Evolutionary conservation across 2,888 invertebrate species (phyloP).

Genomic region (Dynastes tityus): DNA sequence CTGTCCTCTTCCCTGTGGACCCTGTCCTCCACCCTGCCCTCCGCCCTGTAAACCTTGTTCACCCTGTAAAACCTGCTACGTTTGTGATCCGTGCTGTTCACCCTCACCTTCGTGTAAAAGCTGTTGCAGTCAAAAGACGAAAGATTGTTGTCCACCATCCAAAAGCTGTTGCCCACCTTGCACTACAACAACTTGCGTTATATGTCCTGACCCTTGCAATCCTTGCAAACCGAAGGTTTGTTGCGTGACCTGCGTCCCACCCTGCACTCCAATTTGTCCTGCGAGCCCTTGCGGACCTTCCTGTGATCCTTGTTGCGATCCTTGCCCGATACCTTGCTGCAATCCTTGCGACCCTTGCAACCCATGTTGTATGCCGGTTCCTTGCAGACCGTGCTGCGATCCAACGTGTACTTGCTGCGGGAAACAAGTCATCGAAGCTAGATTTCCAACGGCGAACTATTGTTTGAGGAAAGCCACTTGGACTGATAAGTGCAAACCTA

Average conservation of each 20-base stretch:
- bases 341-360: constrained; percentile 54
- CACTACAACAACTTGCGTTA: constrained; percentile 42
- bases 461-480: constrained; percentile 55
- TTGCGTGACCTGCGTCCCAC: constrained; percentile 28
- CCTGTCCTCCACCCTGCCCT: constrained; percentile 17
- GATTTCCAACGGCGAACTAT: constrained; percentile 54
- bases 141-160: constrained; percentile 21
- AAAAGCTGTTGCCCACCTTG: constrained; percentile 37
- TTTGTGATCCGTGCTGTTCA: constrained; percentile 36
- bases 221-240: constrained; percentile 52
- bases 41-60: constrained; percentile 44
- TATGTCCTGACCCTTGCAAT: constrained; percentile 50
- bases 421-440: constrained; percentile 49
- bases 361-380: constrained; percentile 53
- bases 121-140: constrained; percentile 29
- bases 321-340: constrained; percentile 49
- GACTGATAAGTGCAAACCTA: constrained; percentile 47
- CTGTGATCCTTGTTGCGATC: constrained; percentile 51
- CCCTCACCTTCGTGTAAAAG: constrained; percentile 38
- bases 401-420: constrained; percentile 58
- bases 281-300: constrained; percentile 46
- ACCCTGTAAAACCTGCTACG: not conserved
- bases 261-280: constrained; percentile 12
- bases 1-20: constrained; percentile 33
- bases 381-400: constrained; percentile 56